Conservation (phyloP, 2,797 vertebrate species). For the Tachyglossus aculeatus region DNA sequence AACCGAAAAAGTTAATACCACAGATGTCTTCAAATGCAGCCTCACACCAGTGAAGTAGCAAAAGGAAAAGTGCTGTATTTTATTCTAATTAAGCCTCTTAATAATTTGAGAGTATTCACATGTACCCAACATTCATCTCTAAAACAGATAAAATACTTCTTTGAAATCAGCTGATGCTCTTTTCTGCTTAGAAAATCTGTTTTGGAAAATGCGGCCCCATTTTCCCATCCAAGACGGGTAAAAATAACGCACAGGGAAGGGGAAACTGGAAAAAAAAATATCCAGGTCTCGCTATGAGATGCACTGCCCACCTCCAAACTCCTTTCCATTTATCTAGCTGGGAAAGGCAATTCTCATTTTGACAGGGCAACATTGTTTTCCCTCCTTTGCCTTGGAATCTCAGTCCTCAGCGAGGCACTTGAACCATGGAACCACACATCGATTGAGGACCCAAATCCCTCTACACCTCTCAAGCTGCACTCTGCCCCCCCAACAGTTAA, state of each 20-base stretch:
- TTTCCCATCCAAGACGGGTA: not conserved
- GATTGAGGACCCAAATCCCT: not conserved
- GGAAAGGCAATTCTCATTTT: not conserved
- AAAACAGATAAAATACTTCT: not conserved
- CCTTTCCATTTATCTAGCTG: not conserved
- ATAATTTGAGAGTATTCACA: not conserved
- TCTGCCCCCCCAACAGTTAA: not conserved
- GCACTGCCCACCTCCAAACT: not conserved
- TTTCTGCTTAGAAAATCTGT: conserved; percentile 7
- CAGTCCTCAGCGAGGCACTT: not conserved
- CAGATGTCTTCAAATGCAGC: not conserved
- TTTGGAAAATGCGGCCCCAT: not conserved
- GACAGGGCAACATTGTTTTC: not conserved
- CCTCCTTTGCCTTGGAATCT: not conserved
- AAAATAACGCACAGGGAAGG: not conserved
- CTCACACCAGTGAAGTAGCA: not conserved
- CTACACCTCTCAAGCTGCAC: not conserved
- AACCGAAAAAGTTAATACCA: not conserved
- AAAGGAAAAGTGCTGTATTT: not conserved
- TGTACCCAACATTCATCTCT: not conserved
- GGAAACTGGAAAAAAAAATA: not conserved
- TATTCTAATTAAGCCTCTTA: not conserved
- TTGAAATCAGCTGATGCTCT: not conserved
- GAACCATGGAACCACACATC: not conserved
- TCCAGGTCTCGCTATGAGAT: not conserved